Evolutionary conservation across 2,888 invertebrate genomes (phyloP), one percentile per base, ranked within the genome.

Genomic region (Tinea pellionella): DNA sequence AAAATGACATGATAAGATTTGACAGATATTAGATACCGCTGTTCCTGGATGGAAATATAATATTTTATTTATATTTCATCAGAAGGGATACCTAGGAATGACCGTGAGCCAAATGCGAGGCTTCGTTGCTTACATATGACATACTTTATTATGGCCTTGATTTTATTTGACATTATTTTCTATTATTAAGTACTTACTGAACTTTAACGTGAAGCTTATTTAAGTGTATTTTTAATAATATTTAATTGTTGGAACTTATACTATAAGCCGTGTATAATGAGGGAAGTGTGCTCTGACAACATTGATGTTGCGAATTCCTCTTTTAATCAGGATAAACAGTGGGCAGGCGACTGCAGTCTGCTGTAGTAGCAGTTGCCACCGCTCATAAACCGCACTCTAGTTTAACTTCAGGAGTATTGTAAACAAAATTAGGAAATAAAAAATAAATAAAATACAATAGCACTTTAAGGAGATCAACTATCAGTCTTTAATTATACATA

Each of bases 91-190:
- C 9, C 24, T 13, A 15, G 64, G 60, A 47, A 30, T 62, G 62
- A 19, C 66, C 66, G 59, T 66, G 68, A 67, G 59, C 63, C 64
- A 64, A 66, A 64, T 67, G 61, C 59, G 61, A 61, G 56, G 57
- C 61, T 61, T 43, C 57, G 51, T 64, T 60, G 62, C 61, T 42
- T 41, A 62, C 56, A 59, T 16, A 15, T n/a, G 24, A 24, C 24
- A 24, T 24, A 24, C 3, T 13, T 9, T 9, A 47, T 15, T 47
- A 4, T 59, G 60, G 42, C 62, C 61, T 61, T 64, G 61, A 64
- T 62, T 60, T 42, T 53, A 61, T 62, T 51, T 59, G 64, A 65
- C 37, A n/a, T 37, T 37, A 12, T 9, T 2, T 9, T 37, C 9
- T 37, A 12, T 9, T 37, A 30, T 64, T 64, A 61, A 62, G 61